phyloP scores from a whole-genome alignment of 53 echinoderm and acorn worm genomes.

The Holothuria scabra region DNA sequence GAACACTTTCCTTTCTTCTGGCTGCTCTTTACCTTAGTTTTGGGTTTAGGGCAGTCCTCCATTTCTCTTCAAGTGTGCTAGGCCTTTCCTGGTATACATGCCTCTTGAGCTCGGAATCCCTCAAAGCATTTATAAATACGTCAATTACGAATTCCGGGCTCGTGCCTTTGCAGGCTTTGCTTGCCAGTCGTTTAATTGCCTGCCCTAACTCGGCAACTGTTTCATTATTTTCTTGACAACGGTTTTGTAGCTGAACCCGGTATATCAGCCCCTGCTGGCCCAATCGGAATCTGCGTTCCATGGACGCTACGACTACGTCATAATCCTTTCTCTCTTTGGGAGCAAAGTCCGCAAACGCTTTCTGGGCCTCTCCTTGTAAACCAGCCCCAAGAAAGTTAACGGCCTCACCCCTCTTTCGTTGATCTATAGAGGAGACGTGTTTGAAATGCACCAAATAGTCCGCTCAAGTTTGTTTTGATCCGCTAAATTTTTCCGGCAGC shows the following conservation, averaged over 20 bases:
- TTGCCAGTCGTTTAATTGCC: too few species aligned
- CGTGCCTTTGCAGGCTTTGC: background rate
- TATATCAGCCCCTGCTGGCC: conserved; percentile 9
- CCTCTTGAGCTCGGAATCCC: conserved; percentile 2
- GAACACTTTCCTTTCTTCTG: background rate
- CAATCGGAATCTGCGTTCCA: background rate
- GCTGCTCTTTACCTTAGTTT: background rate
- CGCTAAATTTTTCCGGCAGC: too few species aligned
- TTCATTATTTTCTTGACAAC: background rate
- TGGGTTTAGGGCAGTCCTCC: background rate
- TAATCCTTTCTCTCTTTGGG: background rate
- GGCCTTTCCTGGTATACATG: conserved; percentile 12
- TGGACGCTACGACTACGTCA: background rate
- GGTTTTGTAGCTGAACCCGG: conserved; percentile 1
- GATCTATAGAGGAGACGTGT: background rate
- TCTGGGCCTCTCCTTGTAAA: background rate
- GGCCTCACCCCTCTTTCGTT: background rate
- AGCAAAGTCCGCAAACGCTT: background rate
- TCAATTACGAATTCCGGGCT: conserved; percentile 9
- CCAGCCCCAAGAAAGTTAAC: too few species aligned
- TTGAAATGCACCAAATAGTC: too few species aligned
- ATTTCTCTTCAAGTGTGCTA: background rate
- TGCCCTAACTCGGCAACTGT: conserved; percentile 1
- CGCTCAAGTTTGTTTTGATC: too few species aligned
- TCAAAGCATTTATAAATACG: background rate